Percentiles rank a stretch among this genome's conserved stretches.
Evolutionary conservation across 2,797 vertebrate species (phyloP).

Genomic region (Acanthornis magna): DNA sequence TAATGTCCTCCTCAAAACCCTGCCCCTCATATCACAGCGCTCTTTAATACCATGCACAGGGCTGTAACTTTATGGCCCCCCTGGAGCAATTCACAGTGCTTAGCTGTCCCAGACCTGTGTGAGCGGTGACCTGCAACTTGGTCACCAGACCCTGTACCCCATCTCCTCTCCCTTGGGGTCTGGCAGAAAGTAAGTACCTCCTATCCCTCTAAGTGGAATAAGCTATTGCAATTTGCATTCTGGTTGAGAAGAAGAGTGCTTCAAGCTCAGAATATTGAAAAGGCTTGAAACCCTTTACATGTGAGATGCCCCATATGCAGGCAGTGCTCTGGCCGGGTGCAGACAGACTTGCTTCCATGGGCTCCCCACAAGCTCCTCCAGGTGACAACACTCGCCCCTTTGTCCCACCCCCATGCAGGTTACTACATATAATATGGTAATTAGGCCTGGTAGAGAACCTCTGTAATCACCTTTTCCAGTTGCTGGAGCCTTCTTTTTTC

Average conservation of each 20-base stretch:
- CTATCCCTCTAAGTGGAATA: background rate
- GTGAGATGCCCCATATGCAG: background rate
- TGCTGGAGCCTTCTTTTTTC: background rate
- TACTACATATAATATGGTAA: background rate
- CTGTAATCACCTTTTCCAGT: background rate
- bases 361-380: background rate
- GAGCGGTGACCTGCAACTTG: background rate
- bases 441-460: background rate
- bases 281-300: background rate
- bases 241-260: background rate
- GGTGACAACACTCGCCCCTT: background rate
- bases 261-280: background rate
- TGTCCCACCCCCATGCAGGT: background rate
- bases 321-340: background rate
- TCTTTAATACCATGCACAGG: background rate
- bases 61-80: background rate
- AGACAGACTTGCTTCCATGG: background rate
- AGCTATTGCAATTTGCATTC: background rate
- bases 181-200: background rate
- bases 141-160: background rate
- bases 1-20: constrained; percentile 2
- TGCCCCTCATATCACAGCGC: background rate
- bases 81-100: background rate
- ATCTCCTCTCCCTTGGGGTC: background rate
- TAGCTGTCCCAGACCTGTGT: background rate